Conservation (phyloP, 2,113 vertebrate species). For the Gymnorhina tibicen region DNA sequence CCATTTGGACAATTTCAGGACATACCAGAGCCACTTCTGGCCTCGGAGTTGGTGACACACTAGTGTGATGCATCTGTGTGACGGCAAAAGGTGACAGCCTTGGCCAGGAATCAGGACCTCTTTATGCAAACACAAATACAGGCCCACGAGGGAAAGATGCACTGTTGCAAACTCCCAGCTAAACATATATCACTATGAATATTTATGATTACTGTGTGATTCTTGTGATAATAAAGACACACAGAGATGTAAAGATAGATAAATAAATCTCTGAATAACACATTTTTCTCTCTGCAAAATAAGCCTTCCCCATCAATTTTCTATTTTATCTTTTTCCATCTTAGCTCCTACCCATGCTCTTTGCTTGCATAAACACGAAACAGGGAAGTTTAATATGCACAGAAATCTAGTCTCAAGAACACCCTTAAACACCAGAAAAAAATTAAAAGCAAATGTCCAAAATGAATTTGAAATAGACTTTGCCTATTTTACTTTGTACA, state of each 20-base stretch:
- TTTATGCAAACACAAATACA: background rate
- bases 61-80: background rate
- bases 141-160: background rate
- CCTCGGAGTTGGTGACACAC: background rate
- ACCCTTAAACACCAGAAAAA: background rate
- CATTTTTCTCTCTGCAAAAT: background rate
- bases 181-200: background rate
- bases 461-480: background rate
- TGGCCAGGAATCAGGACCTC: background rate
- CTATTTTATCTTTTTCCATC: background rate
- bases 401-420: background rate
- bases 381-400: background rate
- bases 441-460: background rate
- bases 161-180: background rate
- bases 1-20: conserved; percentile 14
- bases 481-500: background rate
- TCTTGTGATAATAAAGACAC: background rate
- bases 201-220: background rate
- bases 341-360: background rate
- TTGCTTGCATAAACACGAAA: background rate
- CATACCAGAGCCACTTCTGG: background rate
- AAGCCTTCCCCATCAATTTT: background rate
- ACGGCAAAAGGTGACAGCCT: background rate
- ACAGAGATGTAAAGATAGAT: background rate
- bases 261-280: background rate